Evolutionary conservation across 2,797 vertebrate genomes (phyloP), one percentile per base, ranked within the genome.

Genomic region (Argya squamiceps): DNA sequence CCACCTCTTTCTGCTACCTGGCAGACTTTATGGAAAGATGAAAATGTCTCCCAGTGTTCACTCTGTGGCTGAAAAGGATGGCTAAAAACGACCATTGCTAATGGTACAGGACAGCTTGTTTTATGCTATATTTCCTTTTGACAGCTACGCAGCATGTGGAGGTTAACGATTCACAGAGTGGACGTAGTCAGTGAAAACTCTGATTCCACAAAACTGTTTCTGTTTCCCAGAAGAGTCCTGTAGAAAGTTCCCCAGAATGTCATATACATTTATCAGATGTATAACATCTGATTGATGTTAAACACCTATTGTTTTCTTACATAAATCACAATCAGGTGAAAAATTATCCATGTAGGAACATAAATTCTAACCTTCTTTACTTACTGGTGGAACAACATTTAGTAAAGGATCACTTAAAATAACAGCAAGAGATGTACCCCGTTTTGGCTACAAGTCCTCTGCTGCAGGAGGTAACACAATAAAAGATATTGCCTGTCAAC

Each of bases 171-270:
- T 80, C 50, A 30, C 20, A 62, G 64, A 34, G 15, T 3, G 3
- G 15, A 67, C 18, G 4, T 29, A 52, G 39, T 68, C 47, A 93
- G 60, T 81, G 83, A 92, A 94, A 96, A 92, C 43, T 76, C 22
- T 46, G 52, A 86, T 86, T 43, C 43, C 37, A 87, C 68, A 53
- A 84, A 97, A 89, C 88, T 91, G 8, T 75, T 96, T 91, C 53
- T 80, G 47, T 63, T 71, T 87, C 44, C 65, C 13, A 59, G 46
- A 39, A 64, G 46, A 24, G 23, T 49, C 21, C 11, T 3, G 5
- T 1, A 20, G 46, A 46, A 89, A 74, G 37, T 7, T 27, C n/a
- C 36, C 32, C 22, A 18, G 8, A 92, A 53, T n/a, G 29, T 73
- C 49, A 69, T 29, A 47, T 14, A 12, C 16, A 18, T 85, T 56